phyloP scores from a whole-genome alignment of 1,140 invertebrate species.

The Bombus sibiricus region DNA sequence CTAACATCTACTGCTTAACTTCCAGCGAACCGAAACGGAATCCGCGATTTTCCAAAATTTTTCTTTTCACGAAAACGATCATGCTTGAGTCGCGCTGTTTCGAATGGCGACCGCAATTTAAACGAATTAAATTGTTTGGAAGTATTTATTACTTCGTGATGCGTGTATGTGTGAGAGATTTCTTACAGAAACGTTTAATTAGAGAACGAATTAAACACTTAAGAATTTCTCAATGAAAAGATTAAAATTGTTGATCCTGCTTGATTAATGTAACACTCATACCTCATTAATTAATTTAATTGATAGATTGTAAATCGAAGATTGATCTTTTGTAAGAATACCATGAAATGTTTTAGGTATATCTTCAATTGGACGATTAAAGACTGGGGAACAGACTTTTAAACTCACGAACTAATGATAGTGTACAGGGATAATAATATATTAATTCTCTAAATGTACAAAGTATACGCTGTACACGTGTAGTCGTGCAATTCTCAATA shows the following conservation, averaged over 20 bases:
- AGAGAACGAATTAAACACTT: not conserved
- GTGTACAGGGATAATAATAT: not conserved
- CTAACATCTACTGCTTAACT: not conserved
- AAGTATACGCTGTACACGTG: conserved; percentile 8
- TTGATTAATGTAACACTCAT: too few relatives aligned
- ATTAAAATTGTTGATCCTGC: too few relatives aligned
- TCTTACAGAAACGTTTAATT: not conserved
- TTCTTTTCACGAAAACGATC: too few relatives aligned
- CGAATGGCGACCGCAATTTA: not conserved
- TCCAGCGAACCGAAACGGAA: not conserved
- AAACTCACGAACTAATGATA: not conserved
- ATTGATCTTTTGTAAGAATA: not conserved
- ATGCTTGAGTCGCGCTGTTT: not conserved
- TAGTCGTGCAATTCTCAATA: not conserved
- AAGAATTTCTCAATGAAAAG: too few relatives aligned
- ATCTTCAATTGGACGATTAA: not conserved
- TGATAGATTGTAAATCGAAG: not conserved
- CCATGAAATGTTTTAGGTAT: not conserved
- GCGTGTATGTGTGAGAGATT: not conserved
- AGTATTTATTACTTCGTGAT: not conserved
- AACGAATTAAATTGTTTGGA: not conserved
- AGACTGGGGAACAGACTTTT: not conserved
- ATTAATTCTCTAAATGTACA: conserved; percentile 16
- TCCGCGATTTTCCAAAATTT: too few relatives aligned
- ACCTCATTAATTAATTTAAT: not conserved